phyloP scores from a whole-genome alignment of 2,113 vertebrate genomes.

The rabbit (Oryctolagus cuniculus) region mOryCun1.1 NC_091451.1:8990001-8990500 shows the following conservation, averaged over 20 bases:
- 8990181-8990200: not conserved
- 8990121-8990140: not conserved
- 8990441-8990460: too few species aligned
- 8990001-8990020: too few species aligned
- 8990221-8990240: not conserved
- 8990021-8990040: not conserved
- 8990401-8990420: not conserved
- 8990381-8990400: not conserved
- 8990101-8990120: not conserved
- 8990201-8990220: not conserved
- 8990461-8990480: not conserved
- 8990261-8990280: not conserved
- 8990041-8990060: not conserved
- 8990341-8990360: not conserved
- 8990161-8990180: not conserved
- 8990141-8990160: not conserved
- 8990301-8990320: conserved; percentile 10
- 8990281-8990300: not conserved
- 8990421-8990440: not conserved
- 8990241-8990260: not conserved
- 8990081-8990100: not conserved
- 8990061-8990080: not conserved
- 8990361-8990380: not conserved
- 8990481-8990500: not conserved
- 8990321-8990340: not conserved